These are phyloP conservation scores for Hemichromis elongatus DNA, from an alignment of 2,113 vertebrate genomes.

Conservation along the genomic window DNA sequence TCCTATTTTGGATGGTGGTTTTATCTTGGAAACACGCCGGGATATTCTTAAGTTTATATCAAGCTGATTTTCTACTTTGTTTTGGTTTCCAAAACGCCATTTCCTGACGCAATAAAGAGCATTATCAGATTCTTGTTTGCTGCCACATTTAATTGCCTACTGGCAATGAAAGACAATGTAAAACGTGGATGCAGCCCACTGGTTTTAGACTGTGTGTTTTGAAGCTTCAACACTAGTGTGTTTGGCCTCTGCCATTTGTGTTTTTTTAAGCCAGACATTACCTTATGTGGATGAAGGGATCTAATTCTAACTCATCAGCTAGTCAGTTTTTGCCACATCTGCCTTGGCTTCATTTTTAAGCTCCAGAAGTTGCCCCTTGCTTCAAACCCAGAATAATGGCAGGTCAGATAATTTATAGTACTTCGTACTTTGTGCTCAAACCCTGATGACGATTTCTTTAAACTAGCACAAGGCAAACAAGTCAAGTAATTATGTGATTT, in stretches of 20 bases:
- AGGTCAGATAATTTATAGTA: background rate
- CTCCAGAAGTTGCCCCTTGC: background rate
- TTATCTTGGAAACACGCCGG: background rate
- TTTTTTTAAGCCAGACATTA: background rate
- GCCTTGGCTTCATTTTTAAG: background rate
- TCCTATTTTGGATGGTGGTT: background rate
- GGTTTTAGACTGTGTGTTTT: background rate
- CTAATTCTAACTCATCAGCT: background rate
- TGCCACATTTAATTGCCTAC: background rate
- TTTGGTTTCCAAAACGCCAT: background rate
- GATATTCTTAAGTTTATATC: background rate
- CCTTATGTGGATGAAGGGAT: background rate
- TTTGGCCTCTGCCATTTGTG: background rate
- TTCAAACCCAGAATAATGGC: background rate
- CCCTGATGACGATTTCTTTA: background rate
- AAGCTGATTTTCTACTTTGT: background rate
- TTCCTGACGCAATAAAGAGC: background rate
- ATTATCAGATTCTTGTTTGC: background rate
- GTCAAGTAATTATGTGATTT: background rate
- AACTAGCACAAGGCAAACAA: background rate
- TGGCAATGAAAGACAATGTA: background rate
- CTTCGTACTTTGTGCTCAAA: background rate
- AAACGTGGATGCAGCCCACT: background rate
- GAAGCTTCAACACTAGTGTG: background rate
- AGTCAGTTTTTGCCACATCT: background rate